phyloP scores from a whole-genome alignment of 2,797 vertebrate species.

The Varecia variegata region DNA sequence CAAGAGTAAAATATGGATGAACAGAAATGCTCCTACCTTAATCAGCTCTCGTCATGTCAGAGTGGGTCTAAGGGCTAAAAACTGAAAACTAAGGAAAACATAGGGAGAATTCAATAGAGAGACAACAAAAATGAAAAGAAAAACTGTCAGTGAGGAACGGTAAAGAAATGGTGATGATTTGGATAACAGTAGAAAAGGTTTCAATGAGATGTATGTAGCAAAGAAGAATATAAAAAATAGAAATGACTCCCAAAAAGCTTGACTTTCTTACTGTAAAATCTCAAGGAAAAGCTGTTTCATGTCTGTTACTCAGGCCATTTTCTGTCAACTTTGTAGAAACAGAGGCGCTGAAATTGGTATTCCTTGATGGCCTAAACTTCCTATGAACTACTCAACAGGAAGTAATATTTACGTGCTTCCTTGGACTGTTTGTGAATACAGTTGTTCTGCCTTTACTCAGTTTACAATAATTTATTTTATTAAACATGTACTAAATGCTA shows the following conservation, averaged over 20 bases:
- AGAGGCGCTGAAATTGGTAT: neutral
- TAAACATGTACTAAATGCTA: neutral
- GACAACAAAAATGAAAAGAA: neutral
- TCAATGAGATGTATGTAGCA: neutral
- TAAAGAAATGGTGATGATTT: neutral
- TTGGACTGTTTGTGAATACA: neutral
- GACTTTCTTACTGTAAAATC: neutral
- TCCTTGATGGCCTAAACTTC: neutral
- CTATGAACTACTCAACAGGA: neutral
- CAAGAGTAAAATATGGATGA: neutral
- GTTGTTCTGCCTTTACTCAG: neutral
- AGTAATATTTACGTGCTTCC: neutral
- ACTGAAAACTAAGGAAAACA: neutral
- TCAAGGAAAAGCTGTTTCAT: neutral
- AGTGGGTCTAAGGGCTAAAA: neutral
- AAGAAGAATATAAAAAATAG: neutral
- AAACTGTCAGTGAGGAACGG: neutral
- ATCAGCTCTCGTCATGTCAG: neutral
- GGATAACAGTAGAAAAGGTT: neutral
- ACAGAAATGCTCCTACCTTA: neutral
- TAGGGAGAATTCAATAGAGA: neutral
- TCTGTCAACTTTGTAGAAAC: neutral
- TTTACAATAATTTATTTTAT: constrained; percentile 5
- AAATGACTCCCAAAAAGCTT: neutral
- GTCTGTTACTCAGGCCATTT: neutral